These are phyloP conservation scores for Leptinotarsa peninsularis DNA, from an alignment of 2,888 invertebrate genomes.

Conservation along the genomic window DNA sequence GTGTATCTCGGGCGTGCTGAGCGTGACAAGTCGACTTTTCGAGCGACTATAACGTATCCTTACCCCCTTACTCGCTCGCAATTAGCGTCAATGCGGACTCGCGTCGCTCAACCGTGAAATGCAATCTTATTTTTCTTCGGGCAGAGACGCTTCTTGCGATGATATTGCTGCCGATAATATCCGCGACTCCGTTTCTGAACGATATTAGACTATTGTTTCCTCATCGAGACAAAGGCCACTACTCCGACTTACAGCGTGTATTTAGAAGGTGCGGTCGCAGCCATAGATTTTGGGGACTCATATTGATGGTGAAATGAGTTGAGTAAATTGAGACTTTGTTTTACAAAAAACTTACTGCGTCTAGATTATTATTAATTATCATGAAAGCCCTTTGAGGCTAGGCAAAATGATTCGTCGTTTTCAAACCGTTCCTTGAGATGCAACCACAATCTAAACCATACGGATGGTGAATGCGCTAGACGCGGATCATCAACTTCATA, in stretches of 20 bases:
- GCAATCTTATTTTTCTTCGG: conserved; percentile 54
- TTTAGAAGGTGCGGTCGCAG: neutral
- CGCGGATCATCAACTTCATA: no score
- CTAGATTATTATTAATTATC: no score
- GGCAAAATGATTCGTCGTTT: no score
- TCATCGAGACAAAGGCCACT: conserved; percentile 4
- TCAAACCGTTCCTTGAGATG: no score
- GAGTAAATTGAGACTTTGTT: no score
- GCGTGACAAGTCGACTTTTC: conserved; percentile 46
- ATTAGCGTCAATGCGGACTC: conserved; percentile 62
- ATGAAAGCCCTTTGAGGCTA: no score
- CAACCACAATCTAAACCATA: no score
- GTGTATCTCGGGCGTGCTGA: conserved; percentile 45
- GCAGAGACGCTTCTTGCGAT: conserved; percentile 17
- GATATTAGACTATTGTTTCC: conserved; percentile 23
- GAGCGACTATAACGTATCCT: conserved; percentile 34
- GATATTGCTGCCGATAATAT: conserved; percentile 20
- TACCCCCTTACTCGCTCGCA: conserved; percentile 46
- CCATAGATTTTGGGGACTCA: no score
- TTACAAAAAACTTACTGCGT: no score
- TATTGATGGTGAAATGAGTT: no score
- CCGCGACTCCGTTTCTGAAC: conserved; percentile 17
- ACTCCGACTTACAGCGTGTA: neutral
- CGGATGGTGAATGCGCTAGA: no score
- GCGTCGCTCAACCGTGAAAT: conserved; percentile 63